Percentiles rank a stretch among this genome's conserved stretches.
Conservation (phyloP, 2,113 vertebrate genomes). For the Esox niger region DNA sequence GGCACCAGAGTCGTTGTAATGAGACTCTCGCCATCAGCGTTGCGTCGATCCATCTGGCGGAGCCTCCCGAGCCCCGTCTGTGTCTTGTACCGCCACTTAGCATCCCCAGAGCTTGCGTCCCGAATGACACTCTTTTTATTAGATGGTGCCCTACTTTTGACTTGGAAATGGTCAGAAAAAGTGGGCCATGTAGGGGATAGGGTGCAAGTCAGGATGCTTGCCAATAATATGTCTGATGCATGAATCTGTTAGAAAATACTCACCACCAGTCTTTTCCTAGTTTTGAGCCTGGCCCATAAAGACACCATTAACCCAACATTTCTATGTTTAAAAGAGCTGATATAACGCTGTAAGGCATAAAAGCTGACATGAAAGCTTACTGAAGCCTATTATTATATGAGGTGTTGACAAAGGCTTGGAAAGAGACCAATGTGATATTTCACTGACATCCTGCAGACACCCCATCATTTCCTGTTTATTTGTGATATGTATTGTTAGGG, state of each 20-base stretch:
- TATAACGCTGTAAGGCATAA: background rate
- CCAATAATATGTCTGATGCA: conserved; percentile 9
- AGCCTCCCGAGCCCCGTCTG: background rate
- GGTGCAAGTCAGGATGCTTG: background rate
- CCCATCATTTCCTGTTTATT: background rate
- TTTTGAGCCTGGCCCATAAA: background rate
- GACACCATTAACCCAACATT: background rate
- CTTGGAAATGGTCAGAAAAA: no score
- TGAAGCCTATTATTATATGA: background rate
- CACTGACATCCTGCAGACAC: background rate
- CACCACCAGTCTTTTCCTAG: background rate
- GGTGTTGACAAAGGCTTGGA: background rate
- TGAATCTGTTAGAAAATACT: conserved; percentile 2
- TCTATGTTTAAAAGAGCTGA: background rate
- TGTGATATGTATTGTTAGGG: no score
- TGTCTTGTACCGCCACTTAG: background rate
- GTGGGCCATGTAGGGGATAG: no score
- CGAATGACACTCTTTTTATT: background rate
- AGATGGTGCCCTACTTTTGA: no score
- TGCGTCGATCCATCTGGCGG: background rate
- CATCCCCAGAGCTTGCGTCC: background rate
- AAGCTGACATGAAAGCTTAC: background rate
- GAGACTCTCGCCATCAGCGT: background rate
- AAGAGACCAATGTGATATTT: background rate
- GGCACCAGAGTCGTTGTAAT: background rate